Evolutionary conservation across 2,113 vertebrate species (phyloP).

Genomic region (Gila orcuttii): DNA sequence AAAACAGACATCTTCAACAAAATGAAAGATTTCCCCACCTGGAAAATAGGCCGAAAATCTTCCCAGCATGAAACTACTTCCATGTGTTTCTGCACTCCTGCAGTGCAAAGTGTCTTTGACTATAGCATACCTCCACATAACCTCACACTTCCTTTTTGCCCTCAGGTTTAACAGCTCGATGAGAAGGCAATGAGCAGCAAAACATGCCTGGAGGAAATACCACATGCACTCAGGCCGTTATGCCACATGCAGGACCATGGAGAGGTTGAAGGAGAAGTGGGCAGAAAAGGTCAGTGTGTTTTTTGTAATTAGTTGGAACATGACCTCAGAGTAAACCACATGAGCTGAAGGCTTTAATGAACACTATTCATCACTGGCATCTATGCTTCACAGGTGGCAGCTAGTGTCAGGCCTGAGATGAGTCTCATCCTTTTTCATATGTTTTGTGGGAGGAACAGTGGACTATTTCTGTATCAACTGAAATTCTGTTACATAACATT

Average conservation of each 20-base stretch:
- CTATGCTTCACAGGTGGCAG: slow-evolving; percentile 29
- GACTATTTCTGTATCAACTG: slow-evolving; percentile 55
- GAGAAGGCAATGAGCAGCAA: slow-evolving; percentile 18
- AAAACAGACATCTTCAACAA: background rate
- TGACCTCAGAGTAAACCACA: slow-evolving; percentile 43
- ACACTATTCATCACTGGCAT: slow-evolving; percentile 42
- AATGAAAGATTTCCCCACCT: slow-evolving; percentile 27
- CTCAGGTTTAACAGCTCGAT: background rate
- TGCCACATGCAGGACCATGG: background rate
- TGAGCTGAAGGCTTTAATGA: slow-evolving; percentile 40
- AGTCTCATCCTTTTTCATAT: slow-evolving; percentile 44
- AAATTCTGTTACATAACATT: slow-evolving; percentile 53
- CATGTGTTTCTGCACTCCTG: background rate
- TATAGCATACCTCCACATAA: background rate
- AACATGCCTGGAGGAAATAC: slow-evolving; percentile 22
- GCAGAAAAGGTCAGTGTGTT: slow-evolving; percentile 40
- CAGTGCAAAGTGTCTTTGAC: background rate
- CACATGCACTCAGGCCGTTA: background rate
- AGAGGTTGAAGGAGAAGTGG: slow-evolving; percentile 10
- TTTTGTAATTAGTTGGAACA: slow-evolving; percentile 43
- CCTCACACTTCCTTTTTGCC: background rate
- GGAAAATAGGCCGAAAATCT: background rate
- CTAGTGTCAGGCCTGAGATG: slow-evolving; percentile 23
- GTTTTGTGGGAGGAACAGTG: slow-evolving; percentile 53
- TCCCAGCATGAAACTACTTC: background rate